These are phyloP conservation scores for Pasiphila rectangulata DNA, from an alignment of 2,888 invertebrate genomes.

Conservation along the genomic window DNA sequence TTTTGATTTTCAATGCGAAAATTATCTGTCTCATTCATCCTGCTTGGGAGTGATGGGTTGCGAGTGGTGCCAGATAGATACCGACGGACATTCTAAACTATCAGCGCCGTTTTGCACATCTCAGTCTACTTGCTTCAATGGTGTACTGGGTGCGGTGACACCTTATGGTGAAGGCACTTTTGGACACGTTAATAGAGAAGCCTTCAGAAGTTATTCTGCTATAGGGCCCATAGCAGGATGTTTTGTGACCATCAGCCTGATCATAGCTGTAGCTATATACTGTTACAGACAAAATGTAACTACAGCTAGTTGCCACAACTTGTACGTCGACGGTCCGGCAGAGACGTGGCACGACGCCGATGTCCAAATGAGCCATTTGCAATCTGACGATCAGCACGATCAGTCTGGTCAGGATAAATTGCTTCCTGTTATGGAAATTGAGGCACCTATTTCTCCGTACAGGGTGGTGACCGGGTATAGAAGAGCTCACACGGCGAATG, in stretches of 20 bases:
- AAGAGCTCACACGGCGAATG: constrained; percentile 86
- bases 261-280: constrained; percentile 90
- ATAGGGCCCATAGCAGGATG: constrained; percentile 94
- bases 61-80: constrained; percentile 93
- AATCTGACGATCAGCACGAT: constrained; percentile 85
- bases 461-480: constrained; percentile 91
- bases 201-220: constrained; percentile 83
- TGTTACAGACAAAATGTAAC: constrained; percentile 88
- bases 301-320: constrained; percentile 72
- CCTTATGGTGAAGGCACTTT: constrained; percentile 89
- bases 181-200: constrained; percentile 70
- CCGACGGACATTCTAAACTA: constrained; percentile 86
- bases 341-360: constrained; percentile 79
- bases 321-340: constrained; percentile 75
- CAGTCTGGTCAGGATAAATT: constrained; percentile 84
- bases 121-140: constrained; percentile 91
- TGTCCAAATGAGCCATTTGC: constrained; percentile 87
- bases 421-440: constrained; percentile 80
- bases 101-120: constrained; percentile 89
- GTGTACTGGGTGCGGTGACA: constrained; percentile 89
- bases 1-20: constrained; percentile 85
- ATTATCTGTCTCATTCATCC: constrained; percentile 81
- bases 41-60: constrained; percentile 91
- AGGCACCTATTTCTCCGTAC: constrained; percentile 91
- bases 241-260: constrained; percentile 89